Percentiles rank a stretch among this genome's conserved stretches.
These are phyloP conservation scores for Xenopus tropicalis DNA, from an alignment of 2,113 vertebrate genomes.

Conservation along the genomic window UCB_Xtro_10.0 CM004444.2:40833501-40834000, in stretches of 20 bases:
- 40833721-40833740: slow-evolving; percentile 39
- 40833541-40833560: background rate
- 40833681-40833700: slow-evolving; percentile 8
- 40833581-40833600: slow-evolving; percentile 27
- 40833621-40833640: slow-evolving; percentile 20
- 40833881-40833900: slow-evolving; percentile 61
- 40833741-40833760: slow-evolving; percentile 65
- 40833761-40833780: slow-evolving; percentile 41
- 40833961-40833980: slow-evolving; percentile 55
- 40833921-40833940: slow-evolving; percentile 58
- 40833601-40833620: slow-evolving; percentile 40
- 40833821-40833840: slow-evolving; percentile 59
- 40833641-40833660: background rate
- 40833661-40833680: background rate
- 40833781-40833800: slow-evolving; percentile 47
- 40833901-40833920: slow-evolving; percentile 52
- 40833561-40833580: too few relatives aligned
- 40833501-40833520: too few relatives aligned
- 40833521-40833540: background rate
- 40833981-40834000: background rate
- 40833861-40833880: slow-evolving; percentile 63
- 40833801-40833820: slow-evolving; percentile 56
- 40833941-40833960: slow-evolving; percentile 56
- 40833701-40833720: slow-evolving; percentile 40
- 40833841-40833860: slow-evolving; percentile 63